Percentiles rank a stretch among this genome's conserved stretches.
Evolutionary conservation across 2,888 invertebrate species (phyloP).

Genomic region (Andrena minutula): DNA sequence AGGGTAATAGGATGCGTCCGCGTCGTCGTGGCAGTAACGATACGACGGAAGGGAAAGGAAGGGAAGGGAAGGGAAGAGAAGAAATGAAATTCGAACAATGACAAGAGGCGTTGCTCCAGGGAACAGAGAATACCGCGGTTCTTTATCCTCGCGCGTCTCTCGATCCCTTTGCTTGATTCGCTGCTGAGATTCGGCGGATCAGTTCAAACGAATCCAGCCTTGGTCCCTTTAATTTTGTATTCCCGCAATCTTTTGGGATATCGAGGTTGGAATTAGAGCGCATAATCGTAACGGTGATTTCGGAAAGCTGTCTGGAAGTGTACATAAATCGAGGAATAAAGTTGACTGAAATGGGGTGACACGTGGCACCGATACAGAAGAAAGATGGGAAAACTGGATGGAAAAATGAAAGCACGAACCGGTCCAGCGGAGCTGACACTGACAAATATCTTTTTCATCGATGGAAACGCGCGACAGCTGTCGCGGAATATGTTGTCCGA

Average conservation of each 20-base stretch:
- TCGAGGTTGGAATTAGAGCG: too few species aligned
- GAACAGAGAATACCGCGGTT: neutral
- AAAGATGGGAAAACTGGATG: neutral
- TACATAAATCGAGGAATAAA: neutral
- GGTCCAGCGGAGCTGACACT: constrained; percentile 1
- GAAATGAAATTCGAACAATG: constrained; percentile 3
- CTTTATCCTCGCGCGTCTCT: neutral
- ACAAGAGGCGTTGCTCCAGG: neutral
- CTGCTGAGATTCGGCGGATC: neutral
- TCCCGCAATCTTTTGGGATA: too few species aligned
- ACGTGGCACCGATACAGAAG: neutral
- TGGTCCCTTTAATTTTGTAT: too few species aligned
- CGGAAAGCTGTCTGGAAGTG: neutral
- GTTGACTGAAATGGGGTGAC: neutral
- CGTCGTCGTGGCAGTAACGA: neutral
- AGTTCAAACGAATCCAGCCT: neutral
- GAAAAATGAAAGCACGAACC: neutral
- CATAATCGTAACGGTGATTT: neutral
- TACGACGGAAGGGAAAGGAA: neutral
- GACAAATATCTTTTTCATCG: constrained; percentile 33
- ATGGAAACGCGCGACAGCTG: constrained; percentile 24
- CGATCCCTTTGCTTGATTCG: constrained; percentile 45
- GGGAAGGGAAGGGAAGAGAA: neutral
- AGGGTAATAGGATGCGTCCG: neutral
- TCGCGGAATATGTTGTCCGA: constrained; percentile 10